These are phyloP conservation scores for Tetramorium parvispinum DNA, from an alignment of 1,140 invertebrate species.

Conservation along the genomic window DNA sequence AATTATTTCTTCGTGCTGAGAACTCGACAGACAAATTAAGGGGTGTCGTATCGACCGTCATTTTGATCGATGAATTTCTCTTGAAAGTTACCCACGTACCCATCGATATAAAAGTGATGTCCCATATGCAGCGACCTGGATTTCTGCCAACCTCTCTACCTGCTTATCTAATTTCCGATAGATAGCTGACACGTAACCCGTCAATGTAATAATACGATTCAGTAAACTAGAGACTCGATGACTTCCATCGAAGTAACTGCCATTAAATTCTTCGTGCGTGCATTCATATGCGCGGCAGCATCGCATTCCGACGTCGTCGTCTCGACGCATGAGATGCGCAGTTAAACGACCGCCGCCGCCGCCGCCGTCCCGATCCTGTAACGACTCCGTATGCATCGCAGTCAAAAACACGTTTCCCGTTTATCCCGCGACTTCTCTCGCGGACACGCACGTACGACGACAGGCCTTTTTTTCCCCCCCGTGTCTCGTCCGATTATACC, in stretches of 20 bases:
- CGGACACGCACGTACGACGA: constrained; percentile 13
- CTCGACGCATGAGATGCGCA: constrained; percentile 16
- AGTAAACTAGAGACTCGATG: neutral
- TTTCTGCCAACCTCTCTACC: neutral
- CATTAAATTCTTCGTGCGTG: constrained; percentile 14
- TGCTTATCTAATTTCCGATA: constrained; percentile 6
- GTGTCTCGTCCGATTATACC: constrained; percentile 27
- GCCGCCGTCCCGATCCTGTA: neutral
- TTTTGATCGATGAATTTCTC: constrained; percentile 29
- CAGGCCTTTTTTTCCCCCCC: neutral
- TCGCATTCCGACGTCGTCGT: constrained; percentile 38
- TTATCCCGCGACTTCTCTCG: constrained; percentile 22
- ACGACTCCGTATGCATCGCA: constrained; percentile 24
- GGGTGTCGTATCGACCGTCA: neutral
- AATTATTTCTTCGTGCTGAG: constrained; percentile 27
- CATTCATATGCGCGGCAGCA: neutral
- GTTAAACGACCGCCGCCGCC: neutral
- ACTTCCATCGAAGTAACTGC: neutral
- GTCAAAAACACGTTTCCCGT: constrained; percentile 54
- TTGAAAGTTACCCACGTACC: neutral
- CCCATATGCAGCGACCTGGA: neutral
- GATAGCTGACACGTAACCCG: neutral
- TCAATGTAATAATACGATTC: constrained; percentile 16
- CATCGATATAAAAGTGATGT: neutral
- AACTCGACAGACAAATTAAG: constrained; percentile 13